These are phyloP conservation scores for Kryphioiulus occultus DNA, from an alignment of 2,888 invertebrate genomes.

Conservation along the genomic window DNA sequence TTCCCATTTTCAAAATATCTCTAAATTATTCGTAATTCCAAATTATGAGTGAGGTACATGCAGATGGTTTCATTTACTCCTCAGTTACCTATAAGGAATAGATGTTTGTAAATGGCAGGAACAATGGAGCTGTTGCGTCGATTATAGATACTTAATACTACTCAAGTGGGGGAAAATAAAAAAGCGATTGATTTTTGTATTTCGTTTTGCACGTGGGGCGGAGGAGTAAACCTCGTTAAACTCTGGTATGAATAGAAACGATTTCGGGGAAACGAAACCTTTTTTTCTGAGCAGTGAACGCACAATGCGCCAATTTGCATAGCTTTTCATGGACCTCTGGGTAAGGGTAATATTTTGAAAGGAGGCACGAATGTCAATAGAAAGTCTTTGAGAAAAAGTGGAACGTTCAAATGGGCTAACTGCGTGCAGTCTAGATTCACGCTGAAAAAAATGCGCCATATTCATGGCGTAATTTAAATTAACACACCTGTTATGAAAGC, in stretches of 20 bases:
- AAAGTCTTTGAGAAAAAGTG: neutral
- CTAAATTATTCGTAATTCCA: too few species aligned
- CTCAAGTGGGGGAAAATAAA: neutral
- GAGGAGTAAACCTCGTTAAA: slow-evolving; percentile 35
- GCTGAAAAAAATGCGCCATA: slow-evolving; percentile 1
- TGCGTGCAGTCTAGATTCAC: neutral
- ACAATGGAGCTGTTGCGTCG: neutral
- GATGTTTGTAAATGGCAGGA: neutral
- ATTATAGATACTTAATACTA: neutral
- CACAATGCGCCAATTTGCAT: neutral
- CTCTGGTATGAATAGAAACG: neutral
- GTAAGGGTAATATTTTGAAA: slow-evolving; percentile 24
- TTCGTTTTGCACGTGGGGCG: slow-evolving; percentile 31
- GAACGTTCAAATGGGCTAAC: neutral
- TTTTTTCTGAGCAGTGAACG: neutral
- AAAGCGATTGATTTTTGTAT: neutral
- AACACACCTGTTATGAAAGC: slow-evolving; percentile 31
- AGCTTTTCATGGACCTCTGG: neutral
- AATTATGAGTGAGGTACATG: too few species aligned
- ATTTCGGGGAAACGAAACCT: slow-evolving; percentile 17
- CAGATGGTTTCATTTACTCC: too few species aligned
- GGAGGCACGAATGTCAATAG: slow-evolving; percentile 35
- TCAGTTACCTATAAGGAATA: too few species aligned
- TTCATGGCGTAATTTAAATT: slow-evolving; percentile 24
- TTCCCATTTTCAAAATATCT: too few species aligned